Evolutionary conservation across 2,888 invertebrate genomes (phyloP), one percentile per base, ranked within the genome.

Genomic region (Lasius platythorax): DNA sequence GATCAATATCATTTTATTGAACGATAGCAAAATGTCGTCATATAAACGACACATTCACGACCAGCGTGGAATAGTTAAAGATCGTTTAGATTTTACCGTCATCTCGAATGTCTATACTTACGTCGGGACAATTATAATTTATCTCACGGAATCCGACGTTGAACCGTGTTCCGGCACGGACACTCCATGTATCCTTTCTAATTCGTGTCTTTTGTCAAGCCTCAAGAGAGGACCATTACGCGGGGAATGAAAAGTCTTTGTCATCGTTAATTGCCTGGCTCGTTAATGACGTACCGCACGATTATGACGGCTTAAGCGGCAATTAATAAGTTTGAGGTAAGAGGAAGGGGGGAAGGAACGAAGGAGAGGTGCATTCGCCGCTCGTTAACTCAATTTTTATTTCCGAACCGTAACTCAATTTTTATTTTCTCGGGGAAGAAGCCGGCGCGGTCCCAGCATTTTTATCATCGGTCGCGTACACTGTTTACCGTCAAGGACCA

Each of bases 401-500:
- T 58, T 70, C 23, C 23, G 23, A 23, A 23, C 23, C 23, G 23
- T 23, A 23, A 23, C 23, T 23, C 23, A 23, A 23, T 79, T 79
- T 58, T 79, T 72, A 58, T 79, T 58, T 72, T 6, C 3, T n/a
- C 23, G 33, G 3, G 23, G 30, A 12, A 30, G 30, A 18, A 18
- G 37, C 18, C 56, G n/a, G 33, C 37, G 23, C 68, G 30, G 3
- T 15, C 72, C 56, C 40, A 5, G 37, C 6, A 53, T 82, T 82
- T 85, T 75, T 64, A 63, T 82, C 40, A 67, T 78, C 68, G 33
- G 75, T 28, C 33, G 30, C 15, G 30, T 37, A 37, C 63, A 83
- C 87, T 85, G 88, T 84, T 89, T 84, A 85, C 84, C 79, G 79
- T 88, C 88, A 86, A 86, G 74, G 50, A 56, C 74, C 56, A 83